Conservation (phyloP, 2,113 vertebrate genomes). For the Okapia johnstoni region DNA sequence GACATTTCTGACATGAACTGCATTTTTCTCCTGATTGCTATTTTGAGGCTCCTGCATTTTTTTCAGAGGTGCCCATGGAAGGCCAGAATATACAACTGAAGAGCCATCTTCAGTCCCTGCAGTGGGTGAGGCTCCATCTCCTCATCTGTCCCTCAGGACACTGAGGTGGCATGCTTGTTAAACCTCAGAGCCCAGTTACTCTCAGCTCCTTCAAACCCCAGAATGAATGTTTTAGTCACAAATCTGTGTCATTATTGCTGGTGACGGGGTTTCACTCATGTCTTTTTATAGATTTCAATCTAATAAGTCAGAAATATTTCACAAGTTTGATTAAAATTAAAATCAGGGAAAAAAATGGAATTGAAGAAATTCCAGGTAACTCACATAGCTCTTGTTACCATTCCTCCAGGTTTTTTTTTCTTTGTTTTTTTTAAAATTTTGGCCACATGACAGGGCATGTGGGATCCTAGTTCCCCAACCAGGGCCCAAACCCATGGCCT, state of each 20-base stretch:
- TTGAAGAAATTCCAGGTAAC: neutral
- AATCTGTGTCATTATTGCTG: conserved; percentile 15
- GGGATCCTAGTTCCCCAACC: neutral
- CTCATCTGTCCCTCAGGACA: neutral
- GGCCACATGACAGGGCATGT: neutral
- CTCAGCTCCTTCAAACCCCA: neutral
- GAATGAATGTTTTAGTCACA: neutral
- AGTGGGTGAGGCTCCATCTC: neutral
- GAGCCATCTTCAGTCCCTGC: neutral
- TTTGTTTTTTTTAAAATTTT: neutral
- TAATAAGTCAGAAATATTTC: conserved; percentile 18
- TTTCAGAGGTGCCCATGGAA: neutral
- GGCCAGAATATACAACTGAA: neutral
- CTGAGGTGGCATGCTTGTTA: neutral
- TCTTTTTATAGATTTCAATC: neutral
- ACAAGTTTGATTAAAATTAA: conserved; percentile 6
- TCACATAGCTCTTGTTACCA: neutral
- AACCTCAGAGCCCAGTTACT: neutral
- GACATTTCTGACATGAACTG: neutral
- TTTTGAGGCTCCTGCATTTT: conserved; percentile 7
- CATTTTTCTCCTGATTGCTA: conserved; percentile 7
- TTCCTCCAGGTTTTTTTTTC: neutral
- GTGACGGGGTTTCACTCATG: neutral
- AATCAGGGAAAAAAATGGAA: neutral
- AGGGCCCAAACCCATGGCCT: neutral